These are phyloP conservation scores for Muricea muricata DNA, from an alignment of 92 coral and sea anemone genomes.

Conservation along the genomic window DNA sequence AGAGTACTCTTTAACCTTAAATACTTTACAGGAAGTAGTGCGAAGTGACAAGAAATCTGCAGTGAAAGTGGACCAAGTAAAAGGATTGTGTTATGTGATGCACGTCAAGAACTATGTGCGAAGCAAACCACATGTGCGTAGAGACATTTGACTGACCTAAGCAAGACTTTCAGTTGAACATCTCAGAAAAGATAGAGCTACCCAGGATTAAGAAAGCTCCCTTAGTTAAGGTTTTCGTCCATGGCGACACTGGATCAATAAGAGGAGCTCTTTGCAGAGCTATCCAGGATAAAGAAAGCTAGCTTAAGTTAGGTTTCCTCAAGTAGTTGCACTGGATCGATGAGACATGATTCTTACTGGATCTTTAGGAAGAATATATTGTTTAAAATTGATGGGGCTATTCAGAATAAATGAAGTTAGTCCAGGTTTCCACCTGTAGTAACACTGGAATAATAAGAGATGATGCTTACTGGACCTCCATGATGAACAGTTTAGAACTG, in stretches of 20 bases:
- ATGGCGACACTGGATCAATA: too few relatives aligned
- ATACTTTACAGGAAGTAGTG: constrained; percentile 79
- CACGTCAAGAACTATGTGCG: constrained; percentile 86
- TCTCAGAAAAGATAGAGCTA: not conserved
- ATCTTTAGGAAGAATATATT: not conserved
- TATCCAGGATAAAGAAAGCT: not conserved
- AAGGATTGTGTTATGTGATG: constrained; percentile 90
- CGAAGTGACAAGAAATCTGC: constrained; percentile 84
- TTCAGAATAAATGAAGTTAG: not conserved
- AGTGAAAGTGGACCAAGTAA: constrained; percentile 78
- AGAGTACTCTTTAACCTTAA: too few relatives aligned
- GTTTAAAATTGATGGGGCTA: not conserved
- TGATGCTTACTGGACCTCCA: not conserved
- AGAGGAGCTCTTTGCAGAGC: not conserved
- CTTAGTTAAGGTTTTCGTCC: too few relatives aligned
- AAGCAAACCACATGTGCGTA: constrained; percentile 82
- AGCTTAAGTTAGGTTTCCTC: not conserved
- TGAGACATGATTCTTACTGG: not conserved
- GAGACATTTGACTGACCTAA: not conserved
- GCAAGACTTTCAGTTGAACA: not conserved
- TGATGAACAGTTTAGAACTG: not conserved
- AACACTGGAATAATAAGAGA: not conserved
- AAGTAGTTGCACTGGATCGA: not conserved
- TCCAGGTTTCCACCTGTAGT: not conserved
- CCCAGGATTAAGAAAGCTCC: too few relatives aligned